Percentiles rank a stretch among this genome's conserved stretches.
phyloP scores from a whole-genome alignment of 2,113 vertebrate species.

The Zosterops japonicus region DNA sequence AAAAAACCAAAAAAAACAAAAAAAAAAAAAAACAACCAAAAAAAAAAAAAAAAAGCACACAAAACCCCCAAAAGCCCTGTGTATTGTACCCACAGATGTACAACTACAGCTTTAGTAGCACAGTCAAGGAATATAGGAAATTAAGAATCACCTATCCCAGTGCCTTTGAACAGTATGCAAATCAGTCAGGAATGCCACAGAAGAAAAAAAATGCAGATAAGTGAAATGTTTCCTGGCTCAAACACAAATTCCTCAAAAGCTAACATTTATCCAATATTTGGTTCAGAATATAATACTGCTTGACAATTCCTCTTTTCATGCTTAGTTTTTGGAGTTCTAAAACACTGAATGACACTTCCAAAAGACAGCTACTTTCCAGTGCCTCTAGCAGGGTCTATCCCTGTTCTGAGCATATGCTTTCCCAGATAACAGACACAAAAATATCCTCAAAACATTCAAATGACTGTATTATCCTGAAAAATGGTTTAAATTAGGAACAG shows the following conservation, averaged over 20 bases:
- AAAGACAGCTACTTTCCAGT: neutral
- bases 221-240: neutral
- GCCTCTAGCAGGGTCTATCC: neutral
- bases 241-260: neutral
- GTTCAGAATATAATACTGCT: neutral
- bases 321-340: neutral
- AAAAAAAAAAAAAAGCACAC: neutral
- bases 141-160: rapidly evolving
- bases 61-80: rapidly evolving
- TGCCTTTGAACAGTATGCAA: neutral
- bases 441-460: neutral
- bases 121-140: neutral
- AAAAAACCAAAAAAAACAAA: too few species aligned
- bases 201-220: neutral
- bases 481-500: neutral
- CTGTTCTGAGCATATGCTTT: neutral
- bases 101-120: neutral
- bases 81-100: neutral
- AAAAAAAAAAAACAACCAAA: neutral
- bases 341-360: neutral
- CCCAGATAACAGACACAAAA: neutral
- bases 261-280: neutral
- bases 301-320: neutral
- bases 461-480: neutral
- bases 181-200: neutral